Evolutionary conservation across 2,797 vertebrate species (phyloP), one percentile per base, ranked within the genome.

Genomic region (Acridotheres tristis): DNA sequence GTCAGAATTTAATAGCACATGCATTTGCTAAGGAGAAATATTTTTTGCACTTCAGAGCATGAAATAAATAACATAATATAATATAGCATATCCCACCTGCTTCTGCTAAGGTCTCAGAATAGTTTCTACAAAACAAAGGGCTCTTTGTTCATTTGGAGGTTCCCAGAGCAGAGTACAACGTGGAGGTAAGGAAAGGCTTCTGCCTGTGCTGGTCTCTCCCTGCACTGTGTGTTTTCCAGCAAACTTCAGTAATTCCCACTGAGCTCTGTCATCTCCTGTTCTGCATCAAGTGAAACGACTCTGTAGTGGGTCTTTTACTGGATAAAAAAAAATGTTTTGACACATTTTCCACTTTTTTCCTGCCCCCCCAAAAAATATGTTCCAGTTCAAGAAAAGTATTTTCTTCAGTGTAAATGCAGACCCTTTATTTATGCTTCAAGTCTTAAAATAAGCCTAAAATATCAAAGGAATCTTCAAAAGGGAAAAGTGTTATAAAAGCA

Each of bases 311-410:
- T 48, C 15, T 75, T 86, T 21, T 21, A 13, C 7, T 9, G 10
- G 26, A 57, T 53, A 40, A 40, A 4, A 68, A 58, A 78, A 85
- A 4, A 14, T 25, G 9, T 45, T 78, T 34, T 18, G 10, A 62
- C 3, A 62, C 3, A 5, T 54, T 74, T 89, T 71, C 10, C 2
- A 11, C 16, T 15, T 53, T 55, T 34, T 20, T 34, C 4, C 40
- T 7, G 0, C 16, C 11, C 25, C 5, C 2, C 0, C 5, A 27
- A 57, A 30, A 36, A 23, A 0, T 29, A 10, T 15, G 2, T 57
- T 85, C 87, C 58, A 29, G 6, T 43, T 88, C 7, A 69, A 66
- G 45, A 7, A 32, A 67, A 54, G 18, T 16, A 23, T 40, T 77
- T 59, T 59, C 11, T 67, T 90, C 65, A 13, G 4, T 43, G 21